phyloP scores from a whole-genome alignment of 1,140 invertebrate species.

The Drosophila lowei region DNA sequence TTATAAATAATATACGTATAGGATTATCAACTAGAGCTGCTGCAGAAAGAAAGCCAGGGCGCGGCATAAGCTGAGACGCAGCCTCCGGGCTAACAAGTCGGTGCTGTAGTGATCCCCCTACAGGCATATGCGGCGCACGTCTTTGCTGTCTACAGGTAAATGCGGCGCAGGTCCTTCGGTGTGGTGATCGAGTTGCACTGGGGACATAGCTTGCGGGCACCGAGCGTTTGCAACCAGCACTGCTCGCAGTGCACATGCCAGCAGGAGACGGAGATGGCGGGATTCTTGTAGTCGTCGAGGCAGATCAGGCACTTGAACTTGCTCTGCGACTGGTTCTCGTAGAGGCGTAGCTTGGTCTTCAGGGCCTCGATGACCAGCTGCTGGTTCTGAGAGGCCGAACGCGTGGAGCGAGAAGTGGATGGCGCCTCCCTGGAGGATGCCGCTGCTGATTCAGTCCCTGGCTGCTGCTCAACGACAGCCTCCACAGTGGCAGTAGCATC shows the following conservation, averaged over 20 bases:
- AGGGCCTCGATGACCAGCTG: conserved; percentile 89
- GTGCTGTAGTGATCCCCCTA: conserved; percentile 83
- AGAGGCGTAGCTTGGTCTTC: conserved; percentile 87
- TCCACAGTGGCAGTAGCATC: conserved; percentile 17
- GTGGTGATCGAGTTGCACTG: conserved; percentile 98
- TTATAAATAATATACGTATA: conserved; percentile 62
- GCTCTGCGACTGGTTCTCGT: conserved; percentile 84
- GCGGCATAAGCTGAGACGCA: conserved; percentile 10
- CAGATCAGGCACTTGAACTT: conserved; percentile 92
- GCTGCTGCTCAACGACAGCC: conserved; percentile 15
- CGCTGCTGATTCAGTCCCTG: conserved; percentile 23
- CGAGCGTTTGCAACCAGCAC: conserved; percentile 95
- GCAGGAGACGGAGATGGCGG: conserved; percentile 97
- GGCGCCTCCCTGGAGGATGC: conserved; percentile 29
- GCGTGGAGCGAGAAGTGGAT: conserved; percentile 54
- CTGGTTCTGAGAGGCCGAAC: conserved; percentile 64
- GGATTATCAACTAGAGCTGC: conserved; percentile 42
- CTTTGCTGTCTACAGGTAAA: conserved; percentile 90
- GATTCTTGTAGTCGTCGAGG: conserved; percentile 92
- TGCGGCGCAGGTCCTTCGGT: conserved; percentile 92
- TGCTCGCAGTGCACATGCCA: conserved; percentile 98
- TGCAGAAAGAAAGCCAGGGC: conserved; percentile 16
- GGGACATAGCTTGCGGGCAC: conserved; percentile 96
- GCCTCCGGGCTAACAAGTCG: conserved; percentile 29
- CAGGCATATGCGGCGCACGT: conserved; percentile 94